Base-by-base conservation (phyloP, 2,797 vertebrate genomes). In the Amphiprion clarkii region DNA sequence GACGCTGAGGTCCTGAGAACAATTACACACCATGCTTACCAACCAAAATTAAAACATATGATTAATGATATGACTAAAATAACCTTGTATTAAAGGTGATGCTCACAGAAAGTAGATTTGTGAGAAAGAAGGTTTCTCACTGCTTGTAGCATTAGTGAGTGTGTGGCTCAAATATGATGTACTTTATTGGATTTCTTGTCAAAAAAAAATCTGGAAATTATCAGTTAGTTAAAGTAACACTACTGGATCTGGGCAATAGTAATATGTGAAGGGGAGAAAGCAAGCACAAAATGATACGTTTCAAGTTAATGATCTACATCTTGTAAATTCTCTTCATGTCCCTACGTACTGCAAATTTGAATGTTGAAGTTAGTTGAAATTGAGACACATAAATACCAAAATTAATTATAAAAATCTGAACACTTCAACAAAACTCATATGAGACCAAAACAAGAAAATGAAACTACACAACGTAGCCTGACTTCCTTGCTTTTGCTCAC, bases 161-260 rank as follows among this genome's bases (percentile, higher is more conserved):
- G n/a, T 67, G 66, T 48, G 44, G 55, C 19, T 44, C 13, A 21
- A 3, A 53, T 53, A 25, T 68, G 29, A 1, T 17, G 31, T 0
- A 57, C 46, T 58, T 68, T 33, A 0, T 36, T 68, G 79, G 71
- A 90, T 93, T 87, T 85, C 90, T 83, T 83, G 83, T 90, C 89
- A 95, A 93, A 87, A 74, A 82, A 17, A 83, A 87, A 77, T 51
- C 75, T 78, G 58, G 3, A 87, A 79, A 91, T 84, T 74, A 82
- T 9, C 74, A 75, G 71, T 77, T 83, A 80, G 93, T 91, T 88
- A 89, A 90, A 90, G 90, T 88, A 91, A 91, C 87, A 89, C 74
- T 87, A 90, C 88, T 92, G 87, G 87, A 81, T 71, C 62, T 63
- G 84, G 74, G 78, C 61, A 65, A 63, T 80, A 71, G 71, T 67